Percentiles rank a stretch among this genome's conserved stretches.
Conservation (phyloP, 2,888 invertebrate genomes). For the Augochlorella aurata region DNA sequence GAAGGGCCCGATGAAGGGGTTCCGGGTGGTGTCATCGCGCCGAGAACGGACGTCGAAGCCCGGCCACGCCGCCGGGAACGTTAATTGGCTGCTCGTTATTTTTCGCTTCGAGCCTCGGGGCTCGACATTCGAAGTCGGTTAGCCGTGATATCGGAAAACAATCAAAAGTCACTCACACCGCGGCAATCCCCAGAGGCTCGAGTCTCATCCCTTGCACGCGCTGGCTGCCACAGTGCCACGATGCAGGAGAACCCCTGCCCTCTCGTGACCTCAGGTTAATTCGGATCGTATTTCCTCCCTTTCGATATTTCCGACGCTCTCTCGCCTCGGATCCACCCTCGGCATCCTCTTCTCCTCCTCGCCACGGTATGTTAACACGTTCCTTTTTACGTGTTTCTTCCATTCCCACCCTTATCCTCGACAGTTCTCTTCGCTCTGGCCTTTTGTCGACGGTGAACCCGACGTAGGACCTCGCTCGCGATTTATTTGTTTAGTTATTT, state of each 20-base stretch:
- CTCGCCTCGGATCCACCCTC: not conserved
- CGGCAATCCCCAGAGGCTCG: constrained; percentile 4
- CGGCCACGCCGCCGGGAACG: constrained; percentile 27
- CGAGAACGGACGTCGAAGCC: constrained; percentile 4
- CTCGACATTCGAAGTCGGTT: constrained; percentile 50
- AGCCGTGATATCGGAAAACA: constrained; percentile 71
- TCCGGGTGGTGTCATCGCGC: constrained; percentile 25
- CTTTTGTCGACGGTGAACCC: not conserved
- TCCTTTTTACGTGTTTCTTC: not conserved
- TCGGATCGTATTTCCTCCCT: constrained; percentile 57
- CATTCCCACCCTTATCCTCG: not conserved
- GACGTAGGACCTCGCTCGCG: not conserved
- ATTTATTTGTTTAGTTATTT: not conserved
- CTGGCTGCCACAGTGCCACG: not conserved
- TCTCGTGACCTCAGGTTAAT: constrained; percentile 57
- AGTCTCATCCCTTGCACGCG: constrained; percentile 31
- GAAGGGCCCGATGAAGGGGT: constrained; percentile 29
- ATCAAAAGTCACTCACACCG: constrained; percentile 60
- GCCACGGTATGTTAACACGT: not conserved
- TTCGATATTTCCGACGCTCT: constrained; percentile 46
- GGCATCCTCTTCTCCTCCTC: not conserved
- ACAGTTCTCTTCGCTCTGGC: not conserved
- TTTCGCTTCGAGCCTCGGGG: constrained; percentile 47
- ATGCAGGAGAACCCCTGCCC: constrained; percentile 35
- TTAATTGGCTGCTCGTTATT: constrained; percentile 71